Base-by-base conservation (phyloP, 2,888 invertebrate species). In the Drosophila kambysellisi region DNA sequence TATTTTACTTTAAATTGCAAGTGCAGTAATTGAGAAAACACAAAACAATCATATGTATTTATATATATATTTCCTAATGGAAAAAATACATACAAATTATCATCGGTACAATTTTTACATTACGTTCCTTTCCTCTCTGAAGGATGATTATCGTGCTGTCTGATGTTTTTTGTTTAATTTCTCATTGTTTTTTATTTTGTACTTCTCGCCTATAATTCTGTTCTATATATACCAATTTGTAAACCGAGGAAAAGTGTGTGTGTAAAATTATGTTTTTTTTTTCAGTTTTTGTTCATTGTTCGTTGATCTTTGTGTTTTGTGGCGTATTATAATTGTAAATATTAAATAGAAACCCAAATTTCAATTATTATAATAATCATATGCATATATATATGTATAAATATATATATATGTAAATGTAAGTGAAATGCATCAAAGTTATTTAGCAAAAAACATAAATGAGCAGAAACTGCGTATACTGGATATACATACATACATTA, bases 261-360 rank as follows among this genome's bases (percentile, higher is more conserved):
- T 46, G 46, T 20, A 32, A 52, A 52, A 32, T 32, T 0, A 12
- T 52, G 52, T 52, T 41, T 57, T 46, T 35, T 73, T 33, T 12
- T 52, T 56, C 25, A 53, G 25, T 52, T 35, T 20, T 46, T 46
- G 46, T 61, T 39, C 35, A 41, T 54, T 51, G 48, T 60, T 57
- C 33, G 56, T 53, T 50, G 37, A 53, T 51, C 25, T 57, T 69
- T 52, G 32, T 58, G 33, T 60, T 37, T 66, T 67, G 41, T 39
- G 46, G 48, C 57, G 51, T 66, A 71, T 53, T 58, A 17, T 66
- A 52, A 67, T 43, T 74, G 76, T 76, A 74, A 52, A 76, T 70
- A 74, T 54, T 70, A 57, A 52, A 48, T 67, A 62, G 20, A 67
- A 32, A 41, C 35, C 11, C 11, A 52, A 62, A 37, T 60, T 70